Conservation (phyloP, 1,140 invertebrate genomes). For the Helicorthomorpha holstii region DNA sequence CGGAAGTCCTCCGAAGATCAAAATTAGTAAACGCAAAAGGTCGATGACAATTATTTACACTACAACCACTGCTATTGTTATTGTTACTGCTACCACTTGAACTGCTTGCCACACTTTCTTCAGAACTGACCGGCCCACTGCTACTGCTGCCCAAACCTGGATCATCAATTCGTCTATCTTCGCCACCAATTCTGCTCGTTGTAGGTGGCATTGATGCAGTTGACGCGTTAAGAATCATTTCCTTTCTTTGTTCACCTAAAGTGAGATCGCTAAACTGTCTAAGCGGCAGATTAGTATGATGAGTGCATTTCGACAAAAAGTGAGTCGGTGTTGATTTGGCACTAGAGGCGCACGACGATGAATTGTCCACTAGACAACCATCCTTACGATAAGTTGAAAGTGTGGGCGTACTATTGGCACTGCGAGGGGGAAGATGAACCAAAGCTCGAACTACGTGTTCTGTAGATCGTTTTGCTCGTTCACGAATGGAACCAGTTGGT, state of each 20-base stretch:
- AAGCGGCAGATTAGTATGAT: not conserved
- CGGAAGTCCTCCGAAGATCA: constrained; percentile 6
- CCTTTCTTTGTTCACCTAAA: not conserved
- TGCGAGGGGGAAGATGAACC: constrained; percentile 2
- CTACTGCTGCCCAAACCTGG: constrained; percentile 25
- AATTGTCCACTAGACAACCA: not conserved
- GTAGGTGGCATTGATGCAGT: constrained; percentile 25
- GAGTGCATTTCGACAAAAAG: not conserved
- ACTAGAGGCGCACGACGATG: constrained; percentile 1
- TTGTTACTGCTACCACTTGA: constrained; percentile 35
- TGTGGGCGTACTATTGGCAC: constrained; percentile 8
- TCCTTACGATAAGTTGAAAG: not conserved
- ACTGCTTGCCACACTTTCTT: constrained; percentile 67
- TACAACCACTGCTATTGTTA: constrained; percentile 9
- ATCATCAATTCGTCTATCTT: constrained; percentile 30
- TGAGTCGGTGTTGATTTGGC: constrained; percentile 5
- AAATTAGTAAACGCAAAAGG: too few relatives aligned
- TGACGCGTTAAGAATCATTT: not conserved
- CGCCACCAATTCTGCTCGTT: constrained; percentile 24
- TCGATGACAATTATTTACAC: not conserved
- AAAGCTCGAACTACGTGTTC: constrained; percentile 3
- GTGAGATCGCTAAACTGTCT: constrained; percentile 7
- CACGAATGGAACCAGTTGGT: too few relatives aligned
- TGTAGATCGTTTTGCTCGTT: not conserved
- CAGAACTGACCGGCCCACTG: constrained; percentile 40